Evolutionary conservation across 2,113 vertebrate genomes (phyloP).

Genomic region (Oxygymnocypris stewartii): DNA sequence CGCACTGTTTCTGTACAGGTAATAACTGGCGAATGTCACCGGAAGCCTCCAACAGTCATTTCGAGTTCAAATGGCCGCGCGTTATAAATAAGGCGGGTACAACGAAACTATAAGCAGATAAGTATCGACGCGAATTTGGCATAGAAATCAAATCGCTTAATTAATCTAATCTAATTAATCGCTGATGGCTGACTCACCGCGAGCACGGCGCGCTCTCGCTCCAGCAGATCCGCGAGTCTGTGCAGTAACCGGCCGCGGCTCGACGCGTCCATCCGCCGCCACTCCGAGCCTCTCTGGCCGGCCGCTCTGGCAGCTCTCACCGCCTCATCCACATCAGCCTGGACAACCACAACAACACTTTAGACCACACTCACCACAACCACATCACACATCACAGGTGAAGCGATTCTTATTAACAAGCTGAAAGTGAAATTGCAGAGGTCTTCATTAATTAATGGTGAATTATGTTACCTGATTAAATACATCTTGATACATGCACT

Average conservation of each 20-base stretch:
- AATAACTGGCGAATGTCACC: too few relatives aligned
- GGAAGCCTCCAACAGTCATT: too few relatives aligned
- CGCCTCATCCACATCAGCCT: slow-evolving; percentile 88
- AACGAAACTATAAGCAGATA: neutral
- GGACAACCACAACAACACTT: neutral
- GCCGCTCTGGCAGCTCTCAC: slow-evolving; percentile 84
- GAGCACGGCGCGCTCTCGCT: slow-evolving; percentile 83
- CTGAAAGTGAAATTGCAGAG: neutral
- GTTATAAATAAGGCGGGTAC: too few relatives aligned
- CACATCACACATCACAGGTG: neutral
- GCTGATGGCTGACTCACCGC: slow-evolving; percentile 77
- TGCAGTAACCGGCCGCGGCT: slow-evolving; percentile 83
- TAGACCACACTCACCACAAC: neutral
- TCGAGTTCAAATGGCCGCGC: too few relatives aligned
- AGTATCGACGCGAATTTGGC: too few relatives aligned
- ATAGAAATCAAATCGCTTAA: too few relatives aligned
- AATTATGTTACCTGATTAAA: neutral
- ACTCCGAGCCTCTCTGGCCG: slow-evolving; percentile 77
- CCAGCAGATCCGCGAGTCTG: slow-evolving; percentile 86
- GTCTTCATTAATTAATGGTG: neutral
- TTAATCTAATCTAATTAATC: too few relatives aligned
- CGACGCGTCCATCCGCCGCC: slow-evolving; percentile 85
- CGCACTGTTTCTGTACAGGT: too few relatives aligned
- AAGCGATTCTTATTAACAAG: neutral
- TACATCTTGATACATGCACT: neutral